Base-by-base conservation (phyloP, 2,888 invertebrate species). In the Heliconius ethilla region DNA sequence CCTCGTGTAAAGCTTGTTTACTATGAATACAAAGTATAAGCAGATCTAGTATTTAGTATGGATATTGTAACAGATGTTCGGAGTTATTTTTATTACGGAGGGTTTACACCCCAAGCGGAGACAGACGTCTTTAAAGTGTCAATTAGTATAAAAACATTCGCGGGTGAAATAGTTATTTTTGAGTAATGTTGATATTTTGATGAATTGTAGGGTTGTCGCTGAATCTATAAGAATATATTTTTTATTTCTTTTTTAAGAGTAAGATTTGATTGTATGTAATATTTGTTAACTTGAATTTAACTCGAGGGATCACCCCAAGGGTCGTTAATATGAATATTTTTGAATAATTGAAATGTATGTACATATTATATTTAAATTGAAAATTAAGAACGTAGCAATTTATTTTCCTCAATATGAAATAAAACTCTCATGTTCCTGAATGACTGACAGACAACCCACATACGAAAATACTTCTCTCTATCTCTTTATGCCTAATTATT, bases 51-150 rank as follows among this genome's bases (percentile, higher is more conserved):
- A 40, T 69, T 75, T 55, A 81, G 75, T 78, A 72, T 77, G 13
- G 27, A 51, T 89, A 87, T 89, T 89, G 88, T 88, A 90, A 90
- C 91, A 91, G 91, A 90, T 91, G 91, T 84, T 87, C 80, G 79
- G 79, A 89, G 89, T 89, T 91, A 90, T 90, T 91, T 89, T 81
- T 81, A 80, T 79, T 76, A 75, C n/a, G 69, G 59, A 75, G 79
- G 76, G 79, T 70, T 70, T 67, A 70, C 78, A 78, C 77, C 80
- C 77, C 75, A 33, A 40, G 37, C 25, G 51, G 55, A 70, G 45
- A 37, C 75, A 73, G 77, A 70, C 81, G 72, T 75, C 83, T 85
- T 84, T 84, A 84, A 83, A 82, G 84, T 87, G 86, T 85, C 87
- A 89, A 87, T 89, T 84, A 84, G 83, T 78, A 70, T 78, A 79